phyloP scores from a whole-genome alignment of 2,113 vertebrate genomes.

The Bubo blakistoni region DNA sequence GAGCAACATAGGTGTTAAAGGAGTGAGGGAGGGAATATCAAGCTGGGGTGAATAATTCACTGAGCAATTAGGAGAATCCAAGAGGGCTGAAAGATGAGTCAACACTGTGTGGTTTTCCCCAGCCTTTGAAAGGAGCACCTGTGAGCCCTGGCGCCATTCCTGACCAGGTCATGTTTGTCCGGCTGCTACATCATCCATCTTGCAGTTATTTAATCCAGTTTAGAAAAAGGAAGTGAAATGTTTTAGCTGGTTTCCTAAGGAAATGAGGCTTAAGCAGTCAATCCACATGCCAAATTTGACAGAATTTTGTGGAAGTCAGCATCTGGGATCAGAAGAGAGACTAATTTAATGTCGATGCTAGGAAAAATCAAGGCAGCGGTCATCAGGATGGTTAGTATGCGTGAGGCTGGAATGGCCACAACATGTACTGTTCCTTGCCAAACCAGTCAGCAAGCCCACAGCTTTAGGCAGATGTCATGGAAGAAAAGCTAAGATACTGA shows the following conservation, averaged over 20 bases:
- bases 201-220: constrained; percentile 34
- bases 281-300: constrained; percentile 2
- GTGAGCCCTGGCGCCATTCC: background rate
- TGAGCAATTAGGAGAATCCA: background rate
- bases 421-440: fast-evolving
- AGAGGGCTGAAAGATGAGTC: constrained; percentile 38
- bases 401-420: background rate
- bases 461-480: background rate
- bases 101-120: background rate
- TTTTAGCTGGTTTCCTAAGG: constrained; percentile 59
- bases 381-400: background rate
- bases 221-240: constrained; percentile 32
- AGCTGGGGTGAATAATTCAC: constrained; percentile 21
- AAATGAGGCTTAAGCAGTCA: constrained; percentile 54
- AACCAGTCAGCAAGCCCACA: background rate
- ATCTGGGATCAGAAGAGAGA: background rate
- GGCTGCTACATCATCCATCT: constrained; percentile 1
- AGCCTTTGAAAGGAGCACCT: constrained; percentile 23
- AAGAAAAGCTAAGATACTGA: background rate
- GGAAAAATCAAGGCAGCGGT: background rate
- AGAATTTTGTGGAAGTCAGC: constrained; percentile 18
- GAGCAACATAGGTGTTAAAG: background rate
- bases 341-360: background rate
- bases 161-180: constrained; percentile 59
- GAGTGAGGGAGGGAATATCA: background rate